These are phyloP conservation scores for Bombus superbus DNA, from an alignment of 1,140 invertebrate genomes.

Conservation along the genomic window DNA sequence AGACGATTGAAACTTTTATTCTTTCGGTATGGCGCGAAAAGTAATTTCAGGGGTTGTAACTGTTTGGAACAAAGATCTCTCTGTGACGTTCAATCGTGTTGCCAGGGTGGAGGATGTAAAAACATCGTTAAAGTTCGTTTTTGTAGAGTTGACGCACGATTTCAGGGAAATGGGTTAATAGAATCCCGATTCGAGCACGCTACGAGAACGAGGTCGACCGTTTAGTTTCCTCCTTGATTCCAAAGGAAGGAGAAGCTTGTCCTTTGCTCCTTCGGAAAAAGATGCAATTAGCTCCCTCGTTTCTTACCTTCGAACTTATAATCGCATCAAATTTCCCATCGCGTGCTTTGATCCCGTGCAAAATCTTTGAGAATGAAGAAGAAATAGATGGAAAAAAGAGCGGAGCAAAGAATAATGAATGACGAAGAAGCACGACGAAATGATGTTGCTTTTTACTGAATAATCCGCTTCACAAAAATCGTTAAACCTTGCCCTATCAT, in stretches of 20 bases:
- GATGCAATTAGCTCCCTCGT: slow-evolving; percentile 55
- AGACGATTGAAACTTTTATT: slow-evolving; percentile 38
- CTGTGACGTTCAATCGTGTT: background rate
- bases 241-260: background rate
- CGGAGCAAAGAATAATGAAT: background rate
- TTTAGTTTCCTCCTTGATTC: slow-evolving; percentile 30
- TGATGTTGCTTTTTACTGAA: background rate
- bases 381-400: background rate
- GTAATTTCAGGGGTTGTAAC: slow-evolving; percentile 37
- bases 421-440: background rate
- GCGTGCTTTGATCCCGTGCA: slow-evolving; percentile 56
- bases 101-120: slow-evolving; percentile 1
- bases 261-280: slow-evolving; percentile 27
- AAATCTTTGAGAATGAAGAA: slow-evolving; percentile 21
- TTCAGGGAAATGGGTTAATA: slow-evolving; percentile 61
- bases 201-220: slow-evolving; percentile 9
- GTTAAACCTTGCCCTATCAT: background rate
- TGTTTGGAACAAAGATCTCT: slow-evolving; percentile 42
- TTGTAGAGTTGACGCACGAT: slow-evolving; percentile 44
- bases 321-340: slow-evolving; percentile 62
- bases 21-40: background rate
- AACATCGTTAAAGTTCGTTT: slow-evolving; percentile 55
- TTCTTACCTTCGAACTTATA: slow-evolving; percentile 56
- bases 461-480: slow-evolving; percentile 5
- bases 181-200: slow-evolving; percentile 58